Evolutionary conservation across 2,797 vertebrate species (phyloP), one percentile per base, ranked within the genome.

Genomic region (Buceros bicornis): DNA sequence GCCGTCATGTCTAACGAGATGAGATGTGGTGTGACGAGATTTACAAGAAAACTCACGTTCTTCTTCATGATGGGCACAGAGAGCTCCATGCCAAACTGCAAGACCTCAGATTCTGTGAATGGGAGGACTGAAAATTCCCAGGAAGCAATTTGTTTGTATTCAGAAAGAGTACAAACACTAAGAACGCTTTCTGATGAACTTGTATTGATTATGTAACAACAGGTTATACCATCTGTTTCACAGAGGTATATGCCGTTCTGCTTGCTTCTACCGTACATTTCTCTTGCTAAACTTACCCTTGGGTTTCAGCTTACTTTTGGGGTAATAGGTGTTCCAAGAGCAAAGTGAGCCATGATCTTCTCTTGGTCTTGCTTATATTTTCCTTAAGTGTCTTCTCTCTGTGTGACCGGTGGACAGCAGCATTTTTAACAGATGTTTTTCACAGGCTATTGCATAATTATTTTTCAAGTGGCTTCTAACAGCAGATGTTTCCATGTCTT

Each of bases 401-500:
- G 40, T 85, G 79, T 37, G 62, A 96, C 83, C 95, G 69, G 89
- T 90, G 87, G 91, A 95, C 90, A 92, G 73, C 89, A 97, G 79
- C 90, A 54, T 92, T 85, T 96, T 81, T 58, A 95, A 74, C 91
- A 96, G 91, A 96, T 95, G 93, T 87, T 94, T 94, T 95, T 95
- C 65, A 92, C 85, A 93, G 90, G 64, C 90, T 94, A 66, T 97
- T 97, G 94, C 96, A 94, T 96, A 96, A 95, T 95, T 94, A 95
- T 95, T 96, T 96, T 96, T 92, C 88, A 92, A 96, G 67, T 93
- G 83, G 60, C 94, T 96, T 95, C 89, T 89, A 82, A 78, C 95
- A 93, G 89, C 95, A 96, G 93, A 95, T 96, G 93, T 97, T 97
- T 88, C 94, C 42, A 84, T 83, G 82, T 78, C 94, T 96, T 97